Evolutionary conservation across 2,888 invertebrate genomes (phyloP).

Genomic region (Blera fallax): DNA sequence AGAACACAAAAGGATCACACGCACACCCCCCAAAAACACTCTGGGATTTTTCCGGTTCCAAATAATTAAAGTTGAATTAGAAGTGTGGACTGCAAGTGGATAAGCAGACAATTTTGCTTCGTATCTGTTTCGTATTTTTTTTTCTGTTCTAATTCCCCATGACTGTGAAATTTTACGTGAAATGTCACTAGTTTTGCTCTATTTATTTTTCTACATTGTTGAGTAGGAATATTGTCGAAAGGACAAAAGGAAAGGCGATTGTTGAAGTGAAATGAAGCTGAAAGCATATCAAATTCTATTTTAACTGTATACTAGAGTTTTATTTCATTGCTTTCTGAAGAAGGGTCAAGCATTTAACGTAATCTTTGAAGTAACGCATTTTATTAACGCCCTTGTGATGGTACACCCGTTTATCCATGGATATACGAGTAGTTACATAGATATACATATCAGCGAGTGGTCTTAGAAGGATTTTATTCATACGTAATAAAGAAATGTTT

Average conservation of each 20-base stretch:
- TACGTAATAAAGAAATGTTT: too few relatives aligned
- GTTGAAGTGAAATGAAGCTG: slow-evolving; percentile 55
- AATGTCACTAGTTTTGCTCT: slow-evolving; percentile 58
- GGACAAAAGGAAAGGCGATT: slow-evolving; percentile 48
- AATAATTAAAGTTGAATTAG: slow-evolving; percentile 67
- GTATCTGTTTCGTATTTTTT: slow-evolving; percentile 4
- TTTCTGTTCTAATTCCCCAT: not conserved
- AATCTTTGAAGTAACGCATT: slow-evolving; percentile 54
- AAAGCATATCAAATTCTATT: slow-evolving; percentile 61
- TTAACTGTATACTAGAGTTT: slow-evolving; percentile 43
- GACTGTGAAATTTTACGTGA: slow-evolving; percentile 47
- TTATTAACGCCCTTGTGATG: slow-evolving; percentile 40
- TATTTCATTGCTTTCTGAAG: slow-evolving; percentile 59
- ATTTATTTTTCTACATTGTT: slow-evolving; percentile 66
- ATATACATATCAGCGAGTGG: too few relatives aligned
- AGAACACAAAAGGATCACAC: slow-evolving; percentile 45
- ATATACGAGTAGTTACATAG: not conserved
- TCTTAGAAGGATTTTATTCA: too few relatives aligned
- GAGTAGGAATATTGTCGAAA: slow-evolving; percentile 26
- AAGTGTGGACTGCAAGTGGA: slow-evolving; percentile 49
- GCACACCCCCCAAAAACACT: slow-evolving; percentile 5
- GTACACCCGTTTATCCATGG: not conserved
- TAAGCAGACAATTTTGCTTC: slow-evolving; percentile 35
- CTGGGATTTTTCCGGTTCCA: slow-evolving; percentile 46
- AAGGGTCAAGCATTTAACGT: slow-evolving; percentile 62